These are phyloP conservation scores for Lathronympha strigana DNA, from an alignment of 2,888 invertebrate genomes.

Conservation along the genomic window DNA sequence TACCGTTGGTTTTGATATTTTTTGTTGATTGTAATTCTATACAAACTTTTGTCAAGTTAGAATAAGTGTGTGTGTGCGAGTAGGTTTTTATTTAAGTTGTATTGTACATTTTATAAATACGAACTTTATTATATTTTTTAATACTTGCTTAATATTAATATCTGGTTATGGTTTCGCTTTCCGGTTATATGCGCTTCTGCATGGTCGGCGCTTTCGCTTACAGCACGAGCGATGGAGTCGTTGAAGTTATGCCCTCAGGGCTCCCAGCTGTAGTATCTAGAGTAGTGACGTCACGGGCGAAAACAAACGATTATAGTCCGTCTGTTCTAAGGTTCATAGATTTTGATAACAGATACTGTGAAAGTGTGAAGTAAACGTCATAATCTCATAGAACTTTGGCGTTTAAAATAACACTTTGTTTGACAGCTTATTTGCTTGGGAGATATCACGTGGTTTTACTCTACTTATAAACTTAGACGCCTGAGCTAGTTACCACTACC, in stretches of 20 bases:
- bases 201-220: conserved; percentile 51
- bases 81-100: not conserved
- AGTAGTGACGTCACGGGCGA: conserved; percentile 23
- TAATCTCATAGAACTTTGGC: too few relatives aligned
- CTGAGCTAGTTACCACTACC: too few relatives aligned
- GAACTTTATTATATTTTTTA: conserved; percentile 20
- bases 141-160: conserved; percentile 18
- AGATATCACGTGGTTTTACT: too few relatives aligned
- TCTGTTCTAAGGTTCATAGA: not conserved
- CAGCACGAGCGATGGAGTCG: conserved; percentile 60
- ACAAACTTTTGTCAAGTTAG: not conserved
- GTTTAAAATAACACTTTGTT: too few relatives aligned
- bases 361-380: too few relatives aligned
- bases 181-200: conserved; percentile 50
- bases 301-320: conserved; percentile 7
- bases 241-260: conserved; percentile 77
- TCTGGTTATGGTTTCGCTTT: conserved; percentile 36
- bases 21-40: not conserved
- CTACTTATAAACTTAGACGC: too few relatives aligned
- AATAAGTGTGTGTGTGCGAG: conserved; percentile 25
- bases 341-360: not conserved
- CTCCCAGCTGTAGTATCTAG: conserved; percentile 57
- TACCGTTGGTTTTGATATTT: not conserved
- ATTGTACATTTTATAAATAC: not conserved
- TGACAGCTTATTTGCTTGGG: not conserved